Evolutionary conservation across 2,888 invertebrate genomes (phyloP).

Genomic region (Panzeria rudis): DNA sequence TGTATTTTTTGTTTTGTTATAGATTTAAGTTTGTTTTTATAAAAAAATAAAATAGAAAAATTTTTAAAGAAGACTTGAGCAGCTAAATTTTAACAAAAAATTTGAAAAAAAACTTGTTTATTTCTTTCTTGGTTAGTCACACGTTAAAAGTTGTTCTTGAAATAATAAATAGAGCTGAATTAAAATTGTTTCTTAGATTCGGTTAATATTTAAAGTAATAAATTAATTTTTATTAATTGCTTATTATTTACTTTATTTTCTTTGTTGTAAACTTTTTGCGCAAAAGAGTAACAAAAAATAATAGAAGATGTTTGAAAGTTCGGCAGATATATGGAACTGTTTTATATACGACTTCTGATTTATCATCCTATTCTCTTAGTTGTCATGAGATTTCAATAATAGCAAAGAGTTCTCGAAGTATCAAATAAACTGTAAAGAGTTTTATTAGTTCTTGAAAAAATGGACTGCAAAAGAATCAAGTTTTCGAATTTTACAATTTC

Average conservation of each 20-base stretch:
- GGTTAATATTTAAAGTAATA: constrained; percentile 30
- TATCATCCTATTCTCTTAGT: no score
- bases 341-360: no score
- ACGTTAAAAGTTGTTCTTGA: constrained; percentile 53
- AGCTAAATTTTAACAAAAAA: constrained; percentile 48
- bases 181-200: constrained; percentile 32
- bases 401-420: no score
- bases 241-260: constrained; percentile 44
- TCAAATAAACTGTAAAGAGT: no score
- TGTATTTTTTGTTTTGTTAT: constrained; percentile 25
- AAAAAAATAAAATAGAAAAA: constrained; percentile 63
- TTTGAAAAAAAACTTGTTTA: background rate
- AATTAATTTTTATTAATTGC: constrained; percentile 15
- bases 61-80: constrained; percentile 54
- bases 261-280: constrained; percentile 81
- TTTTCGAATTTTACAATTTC: no score
- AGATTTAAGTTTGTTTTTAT: constrained; percentile 53
- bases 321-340: no score
- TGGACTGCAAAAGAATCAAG: no score
- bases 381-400: no score
- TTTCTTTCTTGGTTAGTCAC: constrained; percentile 65
- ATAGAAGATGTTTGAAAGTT: constrained; percentile 45
- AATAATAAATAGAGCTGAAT: constrained; percentile 35
- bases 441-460: no score
- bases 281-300: constrained; percentile 79